Evolutionary conservation across 1,140 invertebrate species (phyloP).

Genomic region (Nebria ingens): DNA sequence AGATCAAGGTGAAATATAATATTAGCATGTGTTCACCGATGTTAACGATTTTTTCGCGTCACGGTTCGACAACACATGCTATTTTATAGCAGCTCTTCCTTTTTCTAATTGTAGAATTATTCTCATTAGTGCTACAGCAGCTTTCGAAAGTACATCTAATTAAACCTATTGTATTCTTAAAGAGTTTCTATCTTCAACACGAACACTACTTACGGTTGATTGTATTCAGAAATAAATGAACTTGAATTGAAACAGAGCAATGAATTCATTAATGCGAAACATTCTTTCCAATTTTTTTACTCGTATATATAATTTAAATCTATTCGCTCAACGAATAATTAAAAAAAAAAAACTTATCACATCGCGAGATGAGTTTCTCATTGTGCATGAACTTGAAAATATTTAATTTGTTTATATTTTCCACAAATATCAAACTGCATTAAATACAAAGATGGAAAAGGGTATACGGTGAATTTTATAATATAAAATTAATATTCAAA

Average conservation of each 20-base stretch:
- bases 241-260: not conserved
- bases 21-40: not conserved
- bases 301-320: too few species aligned
- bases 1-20: conserved; percentile 5
- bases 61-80: too few species aligned
- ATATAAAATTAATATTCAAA: conserved; percentile 4
- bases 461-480: not conserved
- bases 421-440: too few species aligned
- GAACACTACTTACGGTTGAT: not conserved
- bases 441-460: not conserved
- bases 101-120: conserved; percentile 1
- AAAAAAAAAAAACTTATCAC: too few species aligned
- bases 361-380: too few species aligned
- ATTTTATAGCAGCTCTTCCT: not conserved
- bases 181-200: not conserved
- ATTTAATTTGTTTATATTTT: too few species aligned
- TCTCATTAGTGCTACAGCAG: not conserved
- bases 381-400: too few species aligned
- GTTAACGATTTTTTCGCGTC: not conserved
- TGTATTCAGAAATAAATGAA: not conserved
- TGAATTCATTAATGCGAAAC: too few species aligned
- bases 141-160: not conserved
- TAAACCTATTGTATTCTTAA: not conserved
- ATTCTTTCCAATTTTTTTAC: too few species aligned
- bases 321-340: too few species aligned